These are phyloP conservation scores for Cheilosia vulpina DNA, from an alignment of 2,888 invertebrate genomes.

Conservation along the genomic window DNA sequence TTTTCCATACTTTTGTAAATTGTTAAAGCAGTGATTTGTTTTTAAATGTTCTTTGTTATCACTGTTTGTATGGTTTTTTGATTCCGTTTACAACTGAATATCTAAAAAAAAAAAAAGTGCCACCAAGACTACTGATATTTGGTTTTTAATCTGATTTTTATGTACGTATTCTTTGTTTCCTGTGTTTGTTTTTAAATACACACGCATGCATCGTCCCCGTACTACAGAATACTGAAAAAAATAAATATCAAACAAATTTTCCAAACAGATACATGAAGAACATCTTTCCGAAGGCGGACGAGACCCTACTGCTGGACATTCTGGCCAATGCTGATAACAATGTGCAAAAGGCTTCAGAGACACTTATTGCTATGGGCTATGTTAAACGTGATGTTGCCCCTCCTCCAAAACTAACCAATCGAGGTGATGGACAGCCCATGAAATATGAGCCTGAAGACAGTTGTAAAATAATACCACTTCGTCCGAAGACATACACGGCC, in stretches of 20 bases:
- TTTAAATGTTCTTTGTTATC: slow-evolving; percentile 21
- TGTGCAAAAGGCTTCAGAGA: slow-evolving; percentile 94
- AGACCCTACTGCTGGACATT: slow-evolving; percentile 92
- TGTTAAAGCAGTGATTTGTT: background rate
- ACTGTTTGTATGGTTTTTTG: slow-evolving; percentile 15
- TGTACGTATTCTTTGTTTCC: slow-evolving; percentile 29
- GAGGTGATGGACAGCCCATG: slow-evolving; percentile 83
- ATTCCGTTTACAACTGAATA: background rate
- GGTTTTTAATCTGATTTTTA: slow-evolving; percentile 13
- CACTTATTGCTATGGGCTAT: slow-evolving; percentile 91
- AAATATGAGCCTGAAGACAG: slow-evolving; percentile 77
- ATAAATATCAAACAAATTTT: background rate
- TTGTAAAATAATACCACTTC: slow-evolving; percentile 81
- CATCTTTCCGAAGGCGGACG: slow-evolving; percentile 95
- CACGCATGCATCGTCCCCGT: slow-evolving; percentile 42
- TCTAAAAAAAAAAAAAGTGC: background rate
- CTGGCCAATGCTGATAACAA: slow-evolving; percentile 94
- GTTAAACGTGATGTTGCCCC: slow-evolving; percentile 89
- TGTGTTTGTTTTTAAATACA: slow-evolving; percentile 24
- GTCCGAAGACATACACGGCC: slow-evolving; percentile 87
- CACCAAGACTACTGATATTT: slow-evolving; percentile 17
- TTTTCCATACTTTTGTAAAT: background rate
- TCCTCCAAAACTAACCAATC: slow-evolving; percentile 84
- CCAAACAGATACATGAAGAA: slow-evolving; percentile 92
- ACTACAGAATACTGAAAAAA: background rate